These are phyloP conservation scores for Clinocottus analis DNA, from an alignment of 2,113 vertebrate genomes.

Conservation along the genomic window DNA sequence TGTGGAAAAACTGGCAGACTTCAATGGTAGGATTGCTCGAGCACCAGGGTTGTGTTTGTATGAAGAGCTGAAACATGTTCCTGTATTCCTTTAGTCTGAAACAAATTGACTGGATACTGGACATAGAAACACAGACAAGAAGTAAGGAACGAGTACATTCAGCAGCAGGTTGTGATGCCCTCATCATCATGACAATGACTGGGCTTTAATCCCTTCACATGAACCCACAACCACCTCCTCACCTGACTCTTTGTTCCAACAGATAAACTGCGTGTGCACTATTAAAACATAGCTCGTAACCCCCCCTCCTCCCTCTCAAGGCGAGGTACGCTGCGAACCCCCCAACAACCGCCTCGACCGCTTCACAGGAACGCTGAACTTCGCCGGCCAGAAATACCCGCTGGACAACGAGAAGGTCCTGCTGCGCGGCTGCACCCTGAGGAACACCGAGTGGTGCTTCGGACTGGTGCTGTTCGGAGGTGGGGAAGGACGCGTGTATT, in stretches of 20 bases:
- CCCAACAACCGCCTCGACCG: conserved; percentile 95
- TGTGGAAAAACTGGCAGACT: conserved; percentile 87
- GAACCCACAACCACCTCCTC: neutral
- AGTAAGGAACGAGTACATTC: no score
- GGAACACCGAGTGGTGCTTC: conserved; percentile 97
- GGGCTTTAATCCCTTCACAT: neutral
- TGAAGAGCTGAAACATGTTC: no score
- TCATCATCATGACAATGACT: no score
- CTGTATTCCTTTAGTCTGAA: no score
- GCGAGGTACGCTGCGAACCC: conserved; percentile 90
- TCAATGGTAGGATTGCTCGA: conserved; percentile 82
- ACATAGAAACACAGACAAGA: no score
- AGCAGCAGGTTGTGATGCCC: no score
- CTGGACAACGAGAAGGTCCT: conserved; percentile 93
- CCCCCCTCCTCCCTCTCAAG: conserved; percentile 70
- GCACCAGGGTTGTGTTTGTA: no score
- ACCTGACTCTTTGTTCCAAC: neutral
- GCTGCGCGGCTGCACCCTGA: conserved; percentile 92
- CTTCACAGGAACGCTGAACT: conserved; percentile 88
- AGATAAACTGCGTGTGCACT: neutral
- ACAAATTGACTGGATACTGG: no score
- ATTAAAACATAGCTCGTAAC: neutral
- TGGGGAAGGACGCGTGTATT: conserved; percentile 48
- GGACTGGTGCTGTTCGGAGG: conserved; percentile 95
- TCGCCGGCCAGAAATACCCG: conserved; percentile 83